Evolutionary conservation across 2,888 invertebrate species (phyloP).

Genomic region (Blastobasis lacticolella): DNA sequence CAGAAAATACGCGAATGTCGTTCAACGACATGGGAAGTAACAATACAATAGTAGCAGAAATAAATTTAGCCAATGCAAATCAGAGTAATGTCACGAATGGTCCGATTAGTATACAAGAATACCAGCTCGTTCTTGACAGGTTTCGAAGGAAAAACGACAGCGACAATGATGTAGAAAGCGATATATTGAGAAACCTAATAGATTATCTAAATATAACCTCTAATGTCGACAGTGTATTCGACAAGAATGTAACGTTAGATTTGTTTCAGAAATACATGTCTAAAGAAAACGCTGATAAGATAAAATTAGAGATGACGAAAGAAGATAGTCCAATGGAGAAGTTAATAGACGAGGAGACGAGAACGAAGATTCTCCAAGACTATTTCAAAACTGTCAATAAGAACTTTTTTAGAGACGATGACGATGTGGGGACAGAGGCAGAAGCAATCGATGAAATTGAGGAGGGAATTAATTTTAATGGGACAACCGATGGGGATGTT

Average conservation of each 20-base stretch:
- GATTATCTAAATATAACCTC: constrained; percentile 4
- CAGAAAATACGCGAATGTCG: too few species aligned
- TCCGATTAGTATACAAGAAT: constrained; percentile 29
- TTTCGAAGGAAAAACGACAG: constrained; percentile 44
- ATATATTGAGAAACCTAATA: constrained; percentile 5
- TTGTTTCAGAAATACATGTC: constrained; percentile 8
- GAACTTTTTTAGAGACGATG: constrained; percentile 10
- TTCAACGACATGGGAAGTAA: too few species aligned
- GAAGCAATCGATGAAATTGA: constrained; percentile 10
- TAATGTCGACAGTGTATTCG: constrained; percentile 2
- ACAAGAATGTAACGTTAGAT: constrained; percentile 7
- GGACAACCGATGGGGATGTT: constrained; percentile 11
- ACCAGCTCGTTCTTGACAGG: constrained; percentile 44
- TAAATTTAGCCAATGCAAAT: constrained; percentile 7
- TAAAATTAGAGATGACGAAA: constrained; percentile 12
- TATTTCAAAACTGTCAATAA: constrained; percentile 57
- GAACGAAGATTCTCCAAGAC: constrained; percentile 54
- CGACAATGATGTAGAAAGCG: constrained; percentile 13
- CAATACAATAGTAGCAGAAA: not conserved
- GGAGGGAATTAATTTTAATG: constrained; percentile 13
- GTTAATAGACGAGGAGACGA: constrained; percentile 49
- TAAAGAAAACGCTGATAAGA: constrained; percentile 7
- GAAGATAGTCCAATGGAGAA: constrained; percentile 48
- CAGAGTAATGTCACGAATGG: constrained; percentile 18
- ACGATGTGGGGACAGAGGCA: constrained; percentile 11